phyloP scores from a whole-genome alignment of 2,888 invertebrate genomes.

The Xanthia togata region DNA sequence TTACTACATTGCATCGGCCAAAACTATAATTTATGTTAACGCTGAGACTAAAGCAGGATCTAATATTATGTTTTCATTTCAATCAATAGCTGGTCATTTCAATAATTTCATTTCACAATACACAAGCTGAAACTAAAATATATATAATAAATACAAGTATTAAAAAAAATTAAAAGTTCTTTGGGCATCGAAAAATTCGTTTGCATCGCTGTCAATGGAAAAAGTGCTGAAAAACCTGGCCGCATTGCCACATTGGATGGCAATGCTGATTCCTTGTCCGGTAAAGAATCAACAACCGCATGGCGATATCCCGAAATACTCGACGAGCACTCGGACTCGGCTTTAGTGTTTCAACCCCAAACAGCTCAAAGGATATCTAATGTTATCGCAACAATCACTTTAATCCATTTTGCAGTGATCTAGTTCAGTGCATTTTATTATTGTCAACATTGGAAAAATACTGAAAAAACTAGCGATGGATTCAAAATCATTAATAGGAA shows the following conservation, averaged over 20 bases:
- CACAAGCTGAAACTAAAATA: not conserved
- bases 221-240: not conserved
- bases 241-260: not conserved
- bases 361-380: not conserved
- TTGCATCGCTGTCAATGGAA: not conserved
- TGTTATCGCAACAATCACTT: not conserved
- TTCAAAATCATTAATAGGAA: not conserved
- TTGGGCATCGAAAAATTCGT: not conserved
- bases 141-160: not conserved
- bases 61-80: not conserved
- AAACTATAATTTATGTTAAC: slow-evolving; percentile 4
- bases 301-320: not conserved
- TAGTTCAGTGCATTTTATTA: not conserved
- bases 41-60: not conserved
- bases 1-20: slow-evolving; percentile 8
- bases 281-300: not conserved
- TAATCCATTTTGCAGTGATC: not conserved
- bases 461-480: not conserved
- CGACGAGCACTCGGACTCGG: not conserved
- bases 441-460: not conserved
- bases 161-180: not conserved
- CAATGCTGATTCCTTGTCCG: not conserved
- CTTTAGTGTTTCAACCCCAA: not conserved
- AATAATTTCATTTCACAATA: too few relatives aligned
- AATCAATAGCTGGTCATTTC: not conserved